These are phyloP conservation scores for Cepaea nemoralis DNA, from an alignment of 1,140 invertebrate species.

Conservation along the genomic window DNA sequence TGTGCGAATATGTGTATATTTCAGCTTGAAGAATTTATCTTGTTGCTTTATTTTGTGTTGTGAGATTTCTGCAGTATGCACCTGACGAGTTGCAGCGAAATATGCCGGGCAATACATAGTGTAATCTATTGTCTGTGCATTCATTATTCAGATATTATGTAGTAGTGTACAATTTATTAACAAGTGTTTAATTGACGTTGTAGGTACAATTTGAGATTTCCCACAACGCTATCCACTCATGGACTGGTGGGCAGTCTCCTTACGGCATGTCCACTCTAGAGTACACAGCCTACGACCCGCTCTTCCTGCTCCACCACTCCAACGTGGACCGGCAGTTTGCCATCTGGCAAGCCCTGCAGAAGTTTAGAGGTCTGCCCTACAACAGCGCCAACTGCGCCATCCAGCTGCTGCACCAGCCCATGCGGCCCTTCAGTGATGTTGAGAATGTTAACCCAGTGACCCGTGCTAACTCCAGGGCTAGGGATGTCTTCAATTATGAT, in stretches of 20 bases:
- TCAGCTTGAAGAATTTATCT: too few species aligned
- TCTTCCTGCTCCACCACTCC: slow-evolving; percentile 45
- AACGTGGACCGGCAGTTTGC: slow-evolving; percentile 16
- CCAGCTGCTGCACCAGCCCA: slow-evolving; percentile 37
- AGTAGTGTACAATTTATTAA: too few species aligned
- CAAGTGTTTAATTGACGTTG: not conserved
- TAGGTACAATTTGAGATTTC: slow-evolving; percentile 47
- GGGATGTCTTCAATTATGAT: slow-evolving; percentile 45
- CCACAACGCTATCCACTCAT: slow-evolving; percentile 47
- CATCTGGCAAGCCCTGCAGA: slow-evolving; percentile 25
- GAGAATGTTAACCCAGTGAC: slow-evolving; percentile 32
- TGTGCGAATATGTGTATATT: too few species aligned
- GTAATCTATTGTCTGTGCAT: too few species aligned
- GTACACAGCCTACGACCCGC: slow-evolving; percentile 48
- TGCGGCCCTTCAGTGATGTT: slow-evolving; percentile 45
- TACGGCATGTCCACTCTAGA: slow-evolving; percentile 41
- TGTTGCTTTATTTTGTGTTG: too few species aligned
- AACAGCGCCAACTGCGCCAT: slow-evolving; percentile 48
- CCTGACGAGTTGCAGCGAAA: too few species aligned
- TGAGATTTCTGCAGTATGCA: too few species aligned
- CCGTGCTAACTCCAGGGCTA: slow-evolving; percentile 35
- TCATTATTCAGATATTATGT: too few species aligned
- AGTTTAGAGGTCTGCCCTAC: slow-evolving; percentile 44
- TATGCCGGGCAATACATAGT: too few species aligned
- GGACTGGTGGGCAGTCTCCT: slow-evolving; percentile 32